Base-by-base conservation (phyloP, 1,140 invertebrate species). In the Proctacanthus coquilletti region DNA sequence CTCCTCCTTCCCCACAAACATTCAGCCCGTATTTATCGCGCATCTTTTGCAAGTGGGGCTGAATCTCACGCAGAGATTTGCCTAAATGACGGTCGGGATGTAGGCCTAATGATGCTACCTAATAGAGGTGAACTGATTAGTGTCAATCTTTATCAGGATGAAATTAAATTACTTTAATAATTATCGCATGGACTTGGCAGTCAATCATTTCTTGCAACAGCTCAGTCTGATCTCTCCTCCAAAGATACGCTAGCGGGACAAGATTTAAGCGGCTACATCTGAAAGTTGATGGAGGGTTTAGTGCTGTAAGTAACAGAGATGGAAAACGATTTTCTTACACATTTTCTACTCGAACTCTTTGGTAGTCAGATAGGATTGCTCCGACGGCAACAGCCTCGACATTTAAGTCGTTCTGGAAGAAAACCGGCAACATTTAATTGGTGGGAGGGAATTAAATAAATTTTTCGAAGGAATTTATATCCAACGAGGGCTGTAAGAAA, bases 1-100 rank as follows among this genome's bases (percentile, higher is more conserved):
- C 95, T 33, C 95, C 95, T 27, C 95, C 95, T 70, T 99, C 95
- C 29, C 95, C 95, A 68, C 95, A 99, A 31, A 97, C 77, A 70
- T 98, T 95, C 40, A 97, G 65, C 14, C 91, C 89, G 68, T 91
- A 98, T 63, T 94, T 91, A 63, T 84, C 77, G 56, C 84, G 79
- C 77, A 96, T 86, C 62, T 82, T 73, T 38, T 79, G 51, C 47
- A 96, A 69, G 62, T 94, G 80, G 14, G 82, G 72, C 56, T 87
- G 77, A 56, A 96, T 77, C 48, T 92, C 77, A 44, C 70, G 67
- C 43, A 98, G 66, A 19, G 79, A 77, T 65, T 84, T 77, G 21
- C 92, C 92, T 39, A 98, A 69, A 69, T 97, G 88, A 48, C 80
- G 72, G 35, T 70, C 62, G 29, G 84, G 84, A 46, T 86, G 76